phyloP scores from a whole-genome alignment of 2,113 vertebrate genomes.

The Lampris megalopsis region DNA sequence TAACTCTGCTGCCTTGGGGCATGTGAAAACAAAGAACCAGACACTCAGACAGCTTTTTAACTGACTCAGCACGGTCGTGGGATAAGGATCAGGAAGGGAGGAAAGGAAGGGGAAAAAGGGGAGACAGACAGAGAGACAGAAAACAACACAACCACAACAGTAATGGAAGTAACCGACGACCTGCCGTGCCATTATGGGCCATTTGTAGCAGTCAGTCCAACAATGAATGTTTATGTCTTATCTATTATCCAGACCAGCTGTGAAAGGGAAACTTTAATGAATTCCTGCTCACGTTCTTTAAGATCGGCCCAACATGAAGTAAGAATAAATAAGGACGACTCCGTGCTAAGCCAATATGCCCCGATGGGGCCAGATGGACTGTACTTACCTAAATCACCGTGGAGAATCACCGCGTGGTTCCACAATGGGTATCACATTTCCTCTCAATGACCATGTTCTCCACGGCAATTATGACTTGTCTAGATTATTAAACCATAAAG shows the following conservation, averaged over 20 bases:
- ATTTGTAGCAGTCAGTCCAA: constrained; percentile 23
- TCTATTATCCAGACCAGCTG: constrained; percentile 37
- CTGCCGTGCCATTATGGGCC: constrained; percentile 1
- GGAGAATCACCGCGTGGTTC: constrained; percentile 45
- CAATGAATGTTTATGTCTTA: background rate
- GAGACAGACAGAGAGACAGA: background rate
- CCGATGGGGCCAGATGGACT: constrained; percentile 44
- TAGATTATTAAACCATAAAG: constrained; percentile 57
- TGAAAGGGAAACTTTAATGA: constrained; percentile 24
- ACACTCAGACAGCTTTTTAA: constrained; percentile 30
- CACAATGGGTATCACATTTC: constrained; percentile 53
- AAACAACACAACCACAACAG: constrained; percentile 21
- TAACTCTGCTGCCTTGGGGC: constrained; percentile 45
- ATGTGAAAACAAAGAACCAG: constrained; percentile 35
- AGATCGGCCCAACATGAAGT: constrained; percentile 21
- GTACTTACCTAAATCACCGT: constrained; percentile 39
- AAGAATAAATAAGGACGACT: background rate
- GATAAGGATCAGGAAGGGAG: background rate
- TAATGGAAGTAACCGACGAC: constrained; percentile 24
- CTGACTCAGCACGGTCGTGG: constrained; percentile 1
- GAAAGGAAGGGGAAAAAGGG: background rate
- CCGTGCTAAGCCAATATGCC: constrained; percentile 15
- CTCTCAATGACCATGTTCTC: constrained; percentile 35
- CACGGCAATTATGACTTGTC: constrained; percentile 45
- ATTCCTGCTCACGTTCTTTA: constrained; percentile 42